These are phyloP conservation scores for Hapalemur alaotrensis DNA, from an alignment of 2,797 vertebrate genomes.

Conservation along the genomic window DNA sequence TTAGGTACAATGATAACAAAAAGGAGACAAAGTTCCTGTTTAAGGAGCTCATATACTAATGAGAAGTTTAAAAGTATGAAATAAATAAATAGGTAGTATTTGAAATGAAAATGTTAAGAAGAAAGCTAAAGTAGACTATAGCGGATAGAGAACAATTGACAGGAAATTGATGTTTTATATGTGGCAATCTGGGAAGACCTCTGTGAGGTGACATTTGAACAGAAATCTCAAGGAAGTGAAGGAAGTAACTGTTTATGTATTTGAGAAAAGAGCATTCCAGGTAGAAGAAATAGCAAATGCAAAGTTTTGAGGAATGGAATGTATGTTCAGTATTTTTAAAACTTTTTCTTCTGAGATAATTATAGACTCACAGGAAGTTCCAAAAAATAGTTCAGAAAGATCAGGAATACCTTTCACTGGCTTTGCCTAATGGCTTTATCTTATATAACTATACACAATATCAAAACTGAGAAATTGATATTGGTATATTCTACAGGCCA, in stretches of 20 bases:
- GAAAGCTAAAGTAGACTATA: neutral
- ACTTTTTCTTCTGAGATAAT: neutral
- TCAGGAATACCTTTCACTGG: neutral
- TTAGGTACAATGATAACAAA: neutral
- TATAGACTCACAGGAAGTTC: neutral
- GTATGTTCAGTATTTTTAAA: neutral
- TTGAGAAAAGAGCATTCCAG: neutral
- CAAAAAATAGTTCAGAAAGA: neutral
- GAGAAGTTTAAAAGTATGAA: neutral
- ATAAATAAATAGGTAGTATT: neutral
- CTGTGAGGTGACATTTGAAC: neutral
- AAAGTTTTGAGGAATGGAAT: neutral
- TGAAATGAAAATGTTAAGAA: neutral
- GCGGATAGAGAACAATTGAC: neutral
- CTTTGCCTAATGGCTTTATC: neutral
- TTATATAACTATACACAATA: neutral
- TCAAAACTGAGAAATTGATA: neutral
- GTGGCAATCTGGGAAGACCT: neutral
- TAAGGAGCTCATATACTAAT: neutral
- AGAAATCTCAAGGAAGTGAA: neutral
- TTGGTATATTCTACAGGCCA: neutral
- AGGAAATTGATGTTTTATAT: neutral
- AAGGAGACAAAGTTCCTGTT: neutral
- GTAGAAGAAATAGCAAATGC: neutral
- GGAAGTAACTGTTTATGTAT: neutral